These are phyloP conservation scores for Chelon auratus DNA, from an alignment of 2,797 vertebrate species.

Conservation along the genomic window DNA sequence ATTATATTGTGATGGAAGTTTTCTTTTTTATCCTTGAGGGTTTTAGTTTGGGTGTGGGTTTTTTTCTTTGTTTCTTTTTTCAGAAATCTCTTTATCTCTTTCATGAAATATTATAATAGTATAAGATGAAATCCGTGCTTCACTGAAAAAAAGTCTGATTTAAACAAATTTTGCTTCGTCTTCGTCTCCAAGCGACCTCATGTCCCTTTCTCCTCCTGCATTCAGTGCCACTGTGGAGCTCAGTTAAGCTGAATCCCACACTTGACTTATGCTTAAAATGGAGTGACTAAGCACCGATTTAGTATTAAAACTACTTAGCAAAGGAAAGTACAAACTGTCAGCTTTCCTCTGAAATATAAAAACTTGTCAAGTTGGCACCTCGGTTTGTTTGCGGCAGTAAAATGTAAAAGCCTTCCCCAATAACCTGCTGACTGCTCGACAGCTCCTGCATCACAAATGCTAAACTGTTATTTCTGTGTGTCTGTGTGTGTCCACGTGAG, in stretches of 20 bases:
- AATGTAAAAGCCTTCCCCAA: constrained; percentile 52
- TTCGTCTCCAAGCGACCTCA: constrained; percentile 4
- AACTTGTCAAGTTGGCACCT: constrained; percentile 59
- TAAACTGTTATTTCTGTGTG: constrained; percentile 43
- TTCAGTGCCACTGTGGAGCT: constrained; percentile 12
- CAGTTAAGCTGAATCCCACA: constrained; percentile 42
- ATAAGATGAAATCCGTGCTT: neutral
- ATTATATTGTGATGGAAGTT: constrained; percentile 41
- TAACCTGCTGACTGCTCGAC: constrained; percentile 65
- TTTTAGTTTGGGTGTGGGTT: constrained; percentile 9
- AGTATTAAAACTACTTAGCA: constrained; percentile 63
- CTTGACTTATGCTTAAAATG: constrained; percentile 60
- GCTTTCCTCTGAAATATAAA: constrained; percentile 56
- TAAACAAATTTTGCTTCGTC: constrained; percentile 4
- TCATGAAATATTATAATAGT: too few species aligned
- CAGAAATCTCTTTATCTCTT: neutral
- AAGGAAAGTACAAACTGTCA: constrained; percentile 64
- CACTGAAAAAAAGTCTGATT: neutral
- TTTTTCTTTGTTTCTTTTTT: constrained; percentile 9
- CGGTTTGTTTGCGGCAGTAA: constrained; percentile 57
- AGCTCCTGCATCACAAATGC: constrained; percentile 30
- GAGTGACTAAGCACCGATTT: constrained; percentile 73
- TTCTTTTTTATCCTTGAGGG: constrained; percentile 28
- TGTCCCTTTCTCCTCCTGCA: neutral
- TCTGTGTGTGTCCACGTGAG: constrained; percentile 9